These are phyloP conservation scores for Stratiomys singularior DNA, from an alignment of 2,888 invertebrate genomes.

Conservation along the genomic window DNA sequence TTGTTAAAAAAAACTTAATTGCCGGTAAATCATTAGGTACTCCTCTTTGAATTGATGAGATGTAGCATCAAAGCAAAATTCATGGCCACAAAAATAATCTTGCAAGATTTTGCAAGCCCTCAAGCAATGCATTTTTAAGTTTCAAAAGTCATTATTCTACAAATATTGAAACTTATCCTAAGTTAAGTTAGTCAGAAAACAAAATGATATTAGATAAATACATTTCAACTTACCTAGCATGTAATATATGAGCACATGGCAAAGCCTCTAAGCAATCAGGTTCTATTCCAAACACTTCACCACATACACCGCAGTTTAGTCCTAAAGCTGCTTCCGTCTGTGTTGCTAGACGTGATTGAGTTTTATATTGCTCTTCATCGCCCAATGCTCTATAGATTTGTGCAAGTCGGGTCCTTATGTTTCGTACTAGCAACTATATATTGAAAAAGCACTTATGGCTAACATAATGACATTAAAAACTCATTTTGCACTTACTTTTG, in stretches of 20 bases:
- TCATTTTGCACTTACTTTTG: constrained; percentile 71
- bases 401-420: constrained; percentile 80
- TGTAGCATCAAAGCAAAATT: too few species aligned
- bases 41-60: too few species aligned
- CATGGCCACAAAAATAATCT: too few species aligned
- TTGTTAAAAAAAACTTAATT: too few species aligned
- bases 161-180: too few species aligned
- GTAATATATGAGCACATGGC: constrained; percentile 88
- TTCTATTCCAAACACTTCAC: constrained; percentile 79
- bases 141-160: too few species aligned
- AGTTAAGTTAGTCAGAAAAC: too few species aligned
- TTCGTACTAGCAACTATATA: constrained; percentile 77
- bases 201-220: background rate
- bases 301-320: constrained; percentile 84
- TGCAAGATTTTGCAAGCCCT: too few species aligned
- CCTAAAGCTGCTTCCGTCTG: constrained; percentile 79
- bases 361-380: constrained; percentile 80
- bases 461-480: background rate
- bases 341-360: constrained; percentile 72
- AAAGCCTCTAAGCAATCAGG: constrained; percentile 81
- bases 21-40: too few species aligned
- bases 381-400: constrained; percentile 84
- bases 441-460: background rate
- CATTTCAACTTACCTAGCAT: constrained; percentile 73
- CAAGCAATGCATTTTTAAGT: too few species aligned